phyloP scores from a whole-genome alignment of 2,113 vertebrate genomes.

The Pachypanchax playfairii region DNA sequence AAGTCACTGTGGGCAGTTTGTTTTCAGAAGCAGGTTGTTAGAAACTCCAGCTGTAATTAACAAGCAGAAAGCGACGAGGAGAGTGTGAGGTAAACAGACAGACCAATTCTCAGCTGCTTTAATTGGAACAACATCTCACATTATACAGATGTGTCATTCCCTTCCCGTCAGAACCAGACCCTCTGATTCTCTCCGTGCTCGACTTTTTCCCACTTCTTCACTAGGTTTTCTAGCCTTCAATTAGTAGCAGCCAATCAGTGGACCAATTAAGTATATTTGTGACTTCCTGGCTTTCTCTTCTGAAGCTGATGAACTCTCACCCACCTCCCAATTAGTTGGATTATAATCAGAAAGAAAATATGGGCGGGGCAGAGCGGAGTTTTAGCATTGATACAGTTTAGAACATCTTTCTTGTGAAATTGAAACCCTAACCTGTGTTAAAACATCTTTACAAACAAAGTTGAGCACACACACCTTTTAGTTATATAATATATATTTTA shows the following conservation, averaged over 20 bases:
- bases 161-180: constrained; percentile 51
- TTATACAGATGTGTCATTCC: constrained; percentile 50
- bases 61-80: constrained; percentile 45
- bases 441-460: constrained; percentile 5
- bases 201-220: constrained; percentile 39
- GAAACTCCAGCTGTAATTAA: constrained; percentile 76
- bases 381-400: constrained; percentile 10
- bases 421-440: constrained; percentile 9
- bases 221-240: constrained; percentile 61
- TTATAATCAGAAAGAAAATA: constrained; percentile 71
- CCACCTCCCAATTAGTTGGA: constrained; percentile 73
- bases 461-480: constrained; percentile 8
- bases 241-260: constrained; percentile 78
- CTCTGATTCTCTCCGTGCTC: constrained; percentile 41
- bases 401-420: constrained; percentile 17
- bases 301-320: constrained; percentile 69
- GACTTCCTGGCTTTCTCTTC: constrained; percentile 65
- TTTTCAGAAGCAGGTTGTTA: constrained; percentile 65
- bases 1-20: constrained; percentile 56
- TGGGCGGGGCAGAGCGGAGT: constrained; percentile 39
- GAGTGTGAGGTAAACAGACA: constrained; percentile 54
- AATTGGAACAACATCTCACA: constrained; percentile 79
- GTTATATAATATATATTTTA: constrained; percentile 13
- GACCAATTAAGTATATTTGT: constrained; percentile 75
- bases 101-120: constrained; percentile 70